These are phyloP conservation scores for Mormyrops boulengeri DNA, from an alignment of 2,797 vertebrate genomes.

Conservation along the genomic window DNA sequence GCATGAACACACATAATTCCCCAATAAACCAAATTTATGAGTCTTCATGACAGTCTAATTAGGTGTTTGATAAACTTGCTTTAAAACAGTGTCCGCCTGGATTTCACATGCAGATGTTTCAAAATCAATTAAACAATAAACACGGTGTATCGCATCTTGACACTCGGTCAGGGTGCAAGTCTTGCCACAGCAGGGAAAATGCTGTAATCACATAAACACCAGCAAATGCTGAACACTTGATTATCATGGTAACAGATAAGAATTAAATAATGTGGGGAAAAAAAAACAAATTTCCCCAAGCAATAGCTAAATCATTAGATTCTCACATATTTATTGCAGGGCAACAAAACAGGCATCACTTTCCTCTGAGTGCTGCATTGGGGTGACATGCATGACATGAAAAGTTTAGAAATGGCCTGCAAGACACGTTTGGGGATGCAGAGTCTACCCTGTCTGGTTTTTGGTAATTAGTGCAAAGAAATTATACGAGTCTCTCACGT, in stretches of 20 bases:
- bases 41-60: conserved; percentile 38
- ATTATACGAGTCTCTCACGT: not conserved
- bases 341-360: not conserved
- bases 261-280: not conserved
- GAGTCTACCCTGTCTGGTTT: not conserved
- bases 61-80: conserved; percentile 26
- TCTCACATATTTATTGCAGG: not conserved
- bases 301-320: not conserved
- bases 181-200: not conserved
- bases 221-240: not conserved
- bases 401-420: not conserved
- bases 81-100: conserved; percentile 20
- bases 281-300: not conserved
- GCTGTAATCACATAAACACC: not conserved
- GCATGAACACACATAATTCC: conserved; percentile 13
- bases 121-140: conserved; percentile 39
- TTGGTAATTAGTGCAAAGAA: not conserved
- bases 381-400: not conserved
- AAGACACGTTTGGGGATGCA: not conserved
- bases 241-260: not conserved
- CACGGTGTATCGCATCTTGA: conserved; percentile 37
- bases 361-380: not conserved
- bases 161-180: not conserved
- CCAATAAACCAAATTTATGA: conserved; percentile 43
- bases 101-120: conserved; percentile 35